phyloP scores from a whole-genome alignment of 2,888 invertebrate species.

The Busseola fusca region DNA sequence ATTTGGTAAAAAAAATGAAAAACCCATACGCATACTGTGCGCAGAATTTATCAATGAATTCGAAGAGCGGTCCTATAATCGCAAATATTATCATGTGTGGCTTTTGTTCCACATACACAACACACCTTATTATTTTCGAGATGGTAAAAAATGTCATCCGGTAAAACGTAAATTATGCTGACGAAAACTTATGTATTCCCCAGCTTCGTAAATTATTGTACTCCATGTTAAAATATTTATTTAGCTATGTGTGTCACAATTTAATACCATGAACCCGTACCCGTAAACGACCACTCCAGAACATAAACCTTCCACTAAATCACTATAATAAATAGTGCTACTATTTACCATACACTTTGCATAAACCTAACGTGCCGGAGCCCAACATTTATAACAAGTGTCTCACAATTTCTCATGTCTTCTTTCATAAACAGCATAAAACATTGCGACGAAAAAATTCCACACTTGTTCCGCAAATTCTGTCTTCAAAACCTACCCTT shows the following conservation, averaged over 20 bases:
- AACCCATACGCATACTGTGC: too few relatives aligned
- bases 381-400: slow-evolving; percentile 43
- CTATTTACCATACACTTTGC: slow-evolving; percentile 42
- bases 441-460: slow-evolving; percentile 21
- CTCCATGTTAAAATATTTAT: too few relatives aligned
- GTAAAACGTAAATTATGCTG: not conserved
- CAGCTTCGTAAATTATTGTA: not conserved
- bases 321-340: slow-evolving; percentile 29
- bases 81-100: too few relatives aligned
- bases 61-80: too few relatives aligned
- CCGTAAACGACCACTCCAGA: slow-evolving; percentile 22
- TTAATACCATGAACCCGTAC: slow-evolving; percentile 1
- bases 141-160: too few relatives aligned
- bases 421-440: slow-evolving; percentile 30
- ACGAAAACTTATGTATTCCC: not conserved
- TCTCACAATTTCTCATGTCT: slow-evolving; percentile 42
- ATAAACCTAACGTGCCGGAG: slow-evolving; percentile 30
- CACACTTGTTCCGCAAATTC: slow-evolving; percentile 14
- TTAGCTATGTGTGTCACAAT: too few relatives aligned
- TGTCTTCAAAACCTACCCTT: slow-evolving; percentile 16
- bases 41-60: too few relatives aligned
- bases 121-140: too few relatives aligned
- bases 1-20: too few relatives aligned
- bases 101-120: too few relatives aligned
- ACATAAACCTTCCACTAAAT: slow-evolving; percentile 30